phyloP scores from a whole-genome alignment of 2,888 invertebrate species.

The Hesperia comma region DNA sequence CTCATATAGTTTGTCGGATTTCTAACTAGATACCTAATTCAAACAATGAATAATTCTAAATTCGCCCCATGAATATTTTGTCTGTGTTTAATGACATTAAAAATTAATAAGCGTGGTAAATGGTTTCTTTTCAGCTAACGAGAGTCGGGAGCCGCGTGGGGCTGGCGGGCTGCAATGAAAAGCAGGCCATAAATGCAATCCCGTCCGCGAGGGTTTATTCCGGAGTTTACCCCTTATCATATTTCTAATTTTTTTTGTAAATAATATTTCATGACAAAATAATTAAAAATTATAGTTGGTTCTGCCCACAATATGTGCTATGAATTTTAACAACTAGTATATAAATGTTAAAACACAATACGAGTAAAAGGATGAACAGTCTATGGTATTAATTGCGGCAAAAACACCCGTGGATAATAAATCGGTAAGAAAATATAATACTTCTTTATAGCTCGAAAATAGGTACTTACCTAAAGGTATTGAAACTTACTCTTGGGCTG shows the following conservation, averaged over 20 bases:
- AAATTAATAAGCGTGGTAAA: slow-evolving; percentile 84
- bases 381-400: too few species aligned
- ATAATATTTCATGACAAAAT: neutral
- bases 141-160: slow-evolving; percentile 58
- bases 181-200: slow-evolving; percentile 77
- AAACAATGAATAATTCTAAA: neutral
- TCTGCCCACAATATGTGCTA: too few species aligned
- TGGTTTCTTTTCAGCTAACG: slow-evolving; percentile 76
- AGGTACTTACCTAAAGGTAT: too few species aligned
- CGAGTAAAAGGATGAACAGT: too few species aligned
- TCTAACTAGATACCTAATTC: too few species aligned
- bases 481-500: too few species aligned
- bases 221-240: slow-evolving; percentile 12
- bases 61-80: slow-evolving; percentile 49
- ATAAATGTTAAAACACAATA: too few species aligned
- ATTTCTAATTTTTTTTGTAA: neutral
- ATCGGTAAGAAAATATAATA: too few species aligned
- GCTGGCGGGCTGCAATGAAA: slow-evolving; percentile 72
- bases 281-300: neutral
- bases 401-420: too few species aligned
- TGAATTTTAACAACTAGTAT: too few species aligned
- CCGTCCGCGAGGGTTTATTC: slow-evolving; percentile 49
- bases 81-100: slow-evolving; percentile 83
- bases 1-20: too few species aligned
- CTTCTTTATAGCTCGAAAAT: too few species aligned